Conservation (phyloP, 2,888 invertebrate genomes). For the Cremastinae sp. region DNA sequence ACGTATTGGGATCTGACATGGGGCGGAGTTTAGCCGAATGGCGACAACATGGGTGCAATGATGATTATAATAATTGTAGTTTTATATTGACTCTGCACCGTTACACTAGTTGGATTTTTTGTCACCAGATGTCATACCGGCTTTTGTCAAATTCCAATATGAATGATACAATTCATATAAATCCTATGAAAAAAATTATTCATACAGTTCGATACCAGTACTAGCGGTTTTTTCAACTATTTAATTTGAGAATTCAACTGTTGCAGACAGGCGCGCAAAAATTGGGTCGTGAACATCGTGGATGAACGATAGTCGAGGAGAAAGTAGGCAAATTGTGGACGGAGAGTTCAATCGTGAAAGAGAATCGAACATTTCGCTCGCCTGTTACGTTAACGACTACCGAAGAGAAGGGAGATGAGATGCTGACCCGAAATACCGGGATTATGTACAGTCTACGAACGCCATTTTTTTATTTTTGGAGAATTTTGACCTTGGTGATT, state of each 20-base stretch:
- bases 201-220: too few species aligned
- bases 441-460: not conserved
- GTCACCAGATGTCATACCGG: too few species aligned
- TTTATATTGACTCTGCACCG: too few species aligned
- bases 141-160: too few species aligned
- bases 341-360: slow-evolving; percentile 11
- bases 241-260: slow-evolving; percentile 21
- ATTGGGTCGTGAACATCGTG: slow-evolving; percentile 44
- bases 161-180: too few species aligned
- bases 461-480: not conserved
- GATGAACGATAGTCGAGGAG: slow-evolving; percentile 33
- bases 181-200: too few species aligned
- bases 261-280: slow-evolving; percentile 2
- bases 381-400: slow-evolving; percentile 8
- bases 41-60: too few species aligned
- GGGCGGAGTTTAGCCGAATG: too few species aligned
- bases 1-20: too few species aligned
- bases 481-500: not conserved
- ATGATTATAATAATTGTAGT: too few species aligned
- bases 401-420: not conserved
- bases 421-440: not conserved
- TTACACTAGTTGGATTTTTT: slow-evolving; percentile 1
- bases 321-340: slow-evolving; percentile 62
- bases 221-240: too few species aligned
- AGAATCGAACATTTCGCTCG: slow-evolving; percentile 10